A percentile compares a stretch with the other conserved stretches of the same genome.
These are phyloP conservation scores for Phylloscopus collybita DNA, from an alignment of 2,797 vertebrate genomes.

Conservation along the genomic window DNA sequence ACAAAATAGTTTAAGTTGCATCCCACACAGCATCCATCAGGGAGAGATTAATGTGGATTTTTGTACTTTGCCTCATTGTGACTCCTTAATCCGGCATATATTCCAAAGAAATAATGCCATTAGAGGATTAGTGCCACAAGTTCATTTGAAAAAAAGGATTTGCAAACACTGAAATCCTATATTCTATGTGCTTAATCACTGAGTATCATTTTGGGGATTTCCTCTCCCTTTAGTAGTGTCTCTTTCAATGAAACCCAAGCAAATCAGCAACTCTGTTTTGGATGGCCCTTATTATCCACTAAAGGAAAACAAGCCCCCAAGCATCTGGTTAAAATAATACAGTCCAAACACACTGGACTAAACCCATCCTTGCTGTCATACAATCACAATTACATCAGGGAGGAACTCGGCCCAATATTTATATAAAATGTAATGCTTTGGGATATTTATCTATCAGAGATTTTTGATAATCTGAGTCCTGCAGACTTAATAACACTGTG, in stretches of 20 bases:
- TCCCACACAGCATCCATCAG: slow-evolving; percentile 61
- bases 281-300: background rate
- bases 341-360: background rate
- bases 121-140: slow-evolving; percentile 87
- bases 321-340: background rate
- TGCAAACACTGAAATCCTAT: slow-evolving; percentile 73
- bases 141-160: slow-evolving; percentile 86
- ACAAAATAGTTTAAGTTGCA: slow-evolving; percentile 68
- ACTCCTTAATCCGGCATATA: slow-evolving; percentile 85
- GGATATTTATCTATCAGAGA: background rate
- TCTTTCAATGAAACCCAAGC: slow-evolving; percentile 37
- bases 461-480: background rate
- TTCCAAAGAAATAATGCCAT: slow-evolving; percentile 83
- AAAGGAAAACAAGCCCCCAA: background rate
- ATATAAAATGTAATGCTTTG: background rate
- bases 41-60: slow-evolving; percentile 84
- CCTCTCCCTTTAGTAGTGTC: slow-evolving; percentile 49
- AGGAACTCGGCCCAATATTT: background rate
- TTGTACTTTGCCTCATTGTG: slow-evolving; percentile 86
- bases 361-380: background rate
- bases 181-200: slow-evolving; percentile 67
- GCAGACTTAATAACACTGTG: background rate
- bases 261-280: background rate
- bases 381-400: background rate
- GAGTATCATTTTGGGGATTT: slow-evolving; percentile 73